Conservation (phyloP, 2,888 invertebrate species). For the Axea sp. region DNA sequence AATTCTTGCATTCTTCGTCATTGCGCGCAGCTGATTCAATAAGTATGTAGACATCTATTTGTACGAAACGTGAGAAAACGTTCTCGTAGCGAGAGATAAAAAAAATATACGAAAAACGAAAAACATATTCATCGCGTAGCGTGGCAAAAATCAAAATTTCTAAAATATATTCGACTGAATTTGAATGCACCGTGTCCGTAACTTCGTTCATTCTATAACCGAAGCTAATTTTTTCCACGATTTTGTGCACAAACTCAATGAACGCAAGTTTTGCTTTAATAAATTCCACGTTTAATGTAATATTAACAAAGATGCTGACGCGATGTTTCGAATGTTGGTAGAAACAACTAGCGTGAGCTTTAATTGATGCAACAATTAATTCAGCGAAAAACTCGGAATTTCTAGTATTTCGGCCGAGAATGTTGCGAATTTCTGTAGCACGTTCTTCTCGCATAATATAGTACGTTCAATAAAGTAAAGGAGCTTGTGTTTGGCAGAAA, state of each 20-base stretch:
- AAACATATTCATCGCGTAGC: too few species aligned
- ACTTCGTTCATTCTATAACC: too few species aligned
- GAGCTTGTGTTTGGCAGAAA: slow-evolving; percentile 33
- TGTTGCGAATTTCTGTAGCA: slow-evolving; percentile 35
- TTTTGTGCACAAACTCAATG: too few species aligned
- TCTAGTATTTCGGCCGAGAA: slow-evolving; percentile 15
- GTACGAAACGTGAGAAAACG: slow-evolving; percentile 26
- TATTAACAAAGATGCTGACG: slow-evolving; percentile 11
- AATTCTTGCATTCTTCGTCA: slow-evolving; percentile 53
- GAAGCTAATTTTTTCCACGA: too few species aligned
- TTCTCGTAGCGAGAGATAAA: neutral
- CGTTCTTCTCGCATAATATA: slow-evolving; percentile 38
- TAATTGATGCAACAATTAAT: slow-evolving; percentile 38
- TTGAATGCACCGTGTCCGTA: too few species aligned
- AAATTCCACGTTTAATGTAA: neutral
- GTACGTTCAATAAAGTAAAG: slow-evolving; percentile 44
- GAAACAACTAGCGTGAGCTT: neutral
- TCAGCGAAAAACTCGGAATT: slow-evolving; percentile 35
- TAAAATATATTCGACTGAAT: too few species aligned
- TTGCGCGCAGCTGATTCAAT: slow-evolving; percentile 46
- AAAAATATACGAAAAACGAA: neutral
- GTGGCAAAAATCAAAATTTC: too few species aligned
- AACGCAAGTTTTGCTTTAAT: too few species aligned
- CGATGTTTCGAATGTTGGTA: slow-evolving; percentile 1
- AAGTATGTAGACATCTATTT: slow-evolving; percentile 38